Base-by-base conservation (phyloP, 23 tunicate genomes). In the Pegea sp. region DNA sequence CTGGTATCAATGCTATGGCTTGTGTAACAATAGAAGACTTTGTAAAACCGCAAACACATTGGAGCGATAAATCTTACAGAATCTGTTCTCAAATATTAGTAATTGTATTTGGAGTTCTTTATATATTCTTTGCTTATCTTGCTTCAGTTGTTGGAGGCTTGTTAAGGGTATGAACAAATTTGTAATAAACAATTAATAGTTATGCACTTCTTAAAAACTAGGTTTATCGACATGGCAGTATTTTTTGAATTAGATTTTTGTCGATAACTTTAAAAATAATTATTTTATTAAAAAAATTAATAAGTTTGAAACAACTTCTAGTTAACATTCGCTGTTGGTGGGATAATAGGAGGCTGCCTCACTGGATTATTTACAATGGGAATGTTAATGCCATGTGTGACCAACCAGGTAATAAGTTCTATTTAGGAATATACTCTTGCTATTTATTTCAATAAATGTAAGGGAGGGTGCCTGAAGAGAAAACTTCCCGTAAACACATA, bases 1-100 rank as follows among this genome's bases (percentile, higher is more conserved):
- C 95, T 18, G 95, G 87, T 11, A 84, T 84, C 52, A 84, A 84
- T 56, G 95, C 95, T 4, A 84, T 84, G 95, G 95, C 84, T 0
- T 84, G 95, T 43, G 95, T 84, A 24, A 53, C 71, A 4, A 48
- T 84, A 31, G 95, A 84, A 84, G 95, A 84, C 68, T 74, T 84
- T 31, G 52, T 84, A 0, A 65, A 54, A 29, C 95, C 95, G n/a
- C 19, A 46, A 33, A 67, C 86, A 0, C 60, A 68, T 21, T 84
- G 76, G 80, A 33, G 58, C 18, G 65, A 84, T 4, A 24, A 22
- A 5, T 31, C 71, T 7, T 84, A 84, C 77, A 63, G 66, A 2
- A 63, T 50, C 4, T 13, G 52, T 5, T 67, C 76, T 13, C 62
- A 44, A 34, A 25, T 74, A 43, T 52, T 84, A 27, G 84, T 74